Conservation (phyloP, 2,888 invertebrate species). For the Rhagonycha fulva region DNA sequence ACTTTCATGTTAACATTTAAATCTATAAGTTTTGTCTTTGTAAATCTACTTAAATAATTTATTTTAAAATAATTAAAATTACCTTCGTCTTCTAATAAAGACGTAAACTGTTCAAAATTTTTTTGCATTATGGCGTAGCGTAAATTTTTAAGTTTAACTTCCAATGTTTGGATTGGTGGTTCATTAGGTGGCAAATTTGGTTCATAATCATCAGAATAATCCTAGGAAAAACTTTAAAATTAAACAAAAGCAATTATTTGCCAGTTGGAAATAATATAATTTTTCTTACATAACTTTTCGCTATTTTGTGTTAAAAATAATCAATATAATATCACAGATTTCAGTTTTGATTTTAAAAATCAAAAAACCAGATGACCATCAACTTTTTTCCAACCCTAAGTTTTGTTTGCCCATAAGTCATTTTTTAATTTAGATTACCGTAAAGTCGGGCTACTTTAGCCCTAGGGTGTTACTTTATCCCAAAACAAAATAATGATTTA, state of each 20-base stretch:
- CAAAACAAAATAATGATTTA: too few relatives aligned
- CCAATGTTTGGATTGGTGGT: conserved; percentile 8
- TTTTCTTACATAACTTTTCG: too few relatives aligned
- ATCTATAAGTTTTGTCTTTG: conserved; percentile 28
- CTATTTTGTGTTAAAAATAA: too few relatives aligned
- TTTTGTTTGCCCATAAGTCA: too few relatives aligned
- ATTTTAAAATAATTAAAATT: background rate
- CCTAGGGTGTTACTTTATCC: too few relatives aligned
- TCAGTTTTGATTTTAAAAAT: too few relatives aligned
- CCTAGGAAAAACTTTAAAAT: conserved; percentile 6
- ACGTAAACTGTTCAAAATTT: conserved; percentile 49
- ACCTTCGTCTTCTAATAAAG: conserved; percentile 24
- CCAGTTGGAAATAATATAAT: too few relatives aligned
- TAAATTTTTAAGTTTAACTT: conserved; percentile 33
- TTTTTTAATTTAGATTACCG: too few relatives aligned
- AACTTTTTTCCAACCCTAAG: too few relatives aligned
- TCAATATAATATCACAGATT: too few relatives aligned
- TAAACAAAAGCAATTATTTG: conserved; percentile 2
- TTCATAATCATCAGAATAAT: conserved; percentile 22
- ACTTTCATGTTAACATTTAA: conserved; percentile 54
- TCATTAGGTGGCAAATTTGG: background rate
- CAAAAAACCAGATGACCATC: too few relatives aligned
- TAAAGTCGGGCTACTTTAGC: too few relatives aligned
- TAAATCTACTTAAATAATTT: background rate
- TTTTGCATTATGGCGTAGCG: conserved; percentile 57